Evolutionary conservation across 2,888 invertebrate genomes (phyloP).

Genomic region (Cataglyphis livida): DNA sequence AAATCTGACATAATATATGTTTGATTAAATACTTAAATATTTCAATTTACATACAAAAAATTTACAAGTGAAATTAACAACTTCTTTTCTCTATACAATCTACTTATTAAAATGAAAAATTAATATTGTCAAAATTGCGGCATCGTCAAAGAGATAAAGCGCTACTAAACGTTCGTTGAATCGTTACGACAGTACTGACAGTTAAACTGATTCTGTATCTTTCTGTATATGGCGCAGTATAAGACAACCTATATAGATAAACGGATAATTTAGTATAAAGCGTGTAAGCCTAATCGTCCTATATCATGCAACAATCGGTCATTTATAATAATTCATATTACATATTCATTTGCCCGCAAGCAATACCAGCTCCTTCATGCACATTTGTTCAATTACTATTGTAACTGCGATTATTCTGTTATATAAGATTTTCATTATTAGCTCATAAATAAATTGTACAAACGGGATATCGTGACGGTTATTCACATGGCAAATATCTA

Average conservation of each 20-base stretch:
- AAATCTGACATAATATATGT: too few relatives aligned
- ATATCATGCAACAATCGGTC: constrained; percentile 29
- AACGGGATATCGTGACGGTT: background rate
- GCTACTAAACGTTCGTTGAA: background rate
- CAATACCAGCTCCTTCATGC: background rate
- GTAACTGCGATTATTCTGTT: constrained; percentile 26
- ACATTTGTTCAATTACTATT: constrained; percentile 30
- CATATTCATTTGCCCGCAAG: constrained; percentile 16
- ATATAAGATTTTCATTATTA: constrained; percentile 34
- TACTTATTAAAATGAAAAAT: background rate
- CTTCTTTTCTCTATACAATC: too few relatives aligned
- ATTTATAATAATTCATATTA: constrained; percentile 29
- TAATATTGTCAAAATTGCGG: background rate
- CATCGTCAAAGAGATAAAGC: background rate
- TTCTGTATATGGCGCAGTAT: background rate
- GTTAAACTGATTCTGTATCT: background rate
- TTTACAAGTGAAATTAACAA: too few relatives aligned
- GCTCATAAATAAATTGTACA: constrained; percentile 25
- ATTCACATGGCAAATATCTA: constrained; percentile 17
- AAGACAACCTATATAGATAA: background rate
- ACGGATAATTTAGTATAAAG: constrained; percentile 8
- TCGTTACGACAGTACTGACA: background rate
- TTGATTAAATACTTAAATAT: too few relatives aligned
- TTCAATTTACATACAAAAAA: too few relatives aligned
- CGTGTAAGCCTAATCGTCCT: constrained; percentile 15